Evolutionary conservation across 2,113 vertebrate species (phyloP).

Genomic region (Trichomycterus rosablanca): DNA sequence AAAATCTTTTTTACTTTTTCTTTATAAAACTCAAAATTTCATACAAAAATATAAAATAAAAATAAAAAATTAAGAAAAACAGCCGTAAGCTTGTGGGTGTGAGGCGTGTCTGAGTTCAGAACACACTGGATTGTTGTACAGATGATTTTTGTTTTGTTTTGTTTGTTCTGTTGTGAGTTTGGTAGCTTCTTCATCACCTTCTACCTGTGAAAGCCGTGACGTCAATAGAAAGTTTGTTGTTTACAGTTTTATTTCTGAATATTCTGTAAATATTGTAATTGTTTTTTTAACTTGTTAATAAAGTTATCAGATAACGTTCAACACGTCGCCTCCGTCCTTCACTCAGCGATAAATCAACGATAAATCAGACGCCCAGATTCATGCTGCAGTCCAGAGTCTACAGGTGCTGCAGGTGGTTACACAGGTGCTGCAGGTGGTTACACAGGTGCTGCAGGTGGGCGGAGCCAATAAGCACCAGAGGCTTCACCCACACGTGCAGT

Average conservation of each 20-base stretch:
- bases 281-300: constrained; percentile 99
- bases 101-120: constrained; percentile 38
- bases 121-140: constrained; percentile 79
- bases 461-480: too few relatives aligned
- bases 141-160: constrained; percentile 56
- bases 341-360: too few relatives aligned
- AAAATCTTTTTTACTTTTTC: constrained; percentile 53
- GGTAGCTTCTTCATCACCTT: constrained; percentile 70
- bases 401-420: too few relatives aligned
- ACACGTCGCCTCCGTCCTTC: background rate
- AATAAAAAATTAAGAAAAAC: constrained; percentile 51
- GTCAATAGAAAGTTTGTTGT: constrained; percentile 86
- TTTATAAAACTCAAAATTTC: too few relatives aligned
- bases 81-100: constrained; percentile 58
- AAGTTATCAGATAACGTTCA: constrained; percentile 88
- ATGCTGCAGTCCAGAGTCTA: too few relatives aligned
- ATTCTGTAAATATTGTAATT: constrained; percentile 99
- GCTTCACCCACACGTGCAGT: too few relatives aligned
- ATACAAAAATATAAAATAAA: too few relatives aligned
- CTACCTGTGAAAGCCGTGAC: constrained; percentile 72
- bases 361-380: too few relatives aligned
- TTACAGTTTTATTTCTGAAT: constrained; percentile 97
- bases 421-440: too few relatives aligned
- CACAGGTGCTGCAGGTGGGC: too few relatives aligned
- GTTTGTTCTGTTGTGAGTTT: constrained; percentile 51